Evolutionary conservation across 2,113 vertebrate species (phyloP), one percentile per base, ranked within the genome.

Genomic region (Protomyctophum bolini): DNA sequence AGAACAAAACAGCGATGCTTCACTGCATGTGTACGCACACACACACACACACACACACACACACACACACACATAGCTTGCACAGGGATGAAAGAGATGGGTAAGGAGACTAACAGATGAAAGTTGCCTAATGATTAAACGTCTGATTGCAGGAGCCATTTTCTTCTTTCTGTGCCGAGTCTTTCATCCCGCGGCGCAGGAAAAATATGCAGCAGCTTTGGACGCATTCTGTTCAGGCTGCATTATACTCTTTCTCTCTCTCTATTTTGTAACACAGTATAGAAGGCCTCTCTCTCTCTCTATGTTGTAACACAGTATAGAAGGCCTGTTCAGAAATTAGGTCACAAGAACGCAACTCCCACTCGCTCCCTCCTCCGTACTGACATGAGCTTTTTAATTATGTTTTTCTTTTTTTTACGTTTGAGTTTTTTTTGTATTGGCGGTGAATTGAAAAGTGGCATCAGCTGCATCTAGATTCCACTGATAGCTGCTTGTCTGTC

Each of bases 41-140:
- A 41, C 47, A 55, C 57, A 28, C 51, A 56, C 59, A 50, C 73
- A 49, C 46, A 52, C 62, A 52, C 66, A 48, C 28, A 60, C 50
- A 59, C 15, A 59, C 63, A 62, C 41, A 63, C 58, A 41, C 29
- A 46, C 65, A n/a, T 29, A 62, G 5, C 33, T 4, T 6, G 5
- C 33, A 41, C 33, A 41, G 73, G 72, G 77, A 86, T 56, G 33
- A 41, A 41, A 41, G 33, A 41, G 33, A 41, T 41, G 33, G 33
- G 33, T 41, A 41, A 41, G 33, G 73, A 70, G 68, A 79, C 82
- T 77, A 81, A 83, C 77, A 41, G 68, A 72, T 57, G 72, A 84
- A 86, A 81, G 83, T 88, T 88, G 68, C 70, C 80, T 77, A 72
- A 33, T 83, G 79, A 85, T 72, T 75, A 81, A 80, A 81, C 77